Evolutionary conservation across 2,888 invertebrate species (phyloP), one percentile per base, ranked within the genome.

Genomic region (Acheta domesticus): DNA sequence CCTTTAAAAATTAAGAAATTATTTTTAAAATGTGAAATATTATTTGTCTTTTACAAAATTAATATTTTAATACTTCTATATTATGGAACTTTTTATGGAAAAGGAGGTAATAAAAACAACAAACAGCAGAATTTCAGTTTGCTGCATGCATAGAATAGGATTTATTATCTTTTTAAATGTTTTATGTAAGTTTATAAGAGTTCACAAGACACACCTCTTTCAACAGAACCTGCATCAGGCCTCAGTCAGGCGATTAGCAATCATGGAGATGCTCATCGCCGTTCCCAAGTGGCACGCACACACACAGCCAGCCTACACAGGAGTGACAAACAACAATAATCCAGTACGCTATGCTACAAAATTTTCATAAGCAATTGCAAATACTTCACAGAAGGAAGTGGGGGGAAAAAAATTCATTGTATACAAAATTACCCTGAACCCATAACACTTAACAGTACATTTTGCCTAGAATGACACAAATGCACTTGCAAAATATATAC

Each of bases 101-200:
- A 62, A 62, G 62, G 62, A 62, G n/a, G n/a, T 62, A 73, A 75
- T 23, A 75, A 75, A n/a, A 75, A 62, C 77, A 80, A 49, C 77
- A 80, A 80, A 36, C 21, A 77, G 77, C 73, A 73, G 20, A 77
- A 36, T 78, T 79, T 80, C 75, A 79, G 79, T 80, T 82, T 82
- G 82, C 82, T 82, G 82, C 82, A 82, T 82, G 82, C 82, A 82
- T 81, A 80, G 81, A 80, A 79, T 79, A 81, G 78, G 79, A 81
- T 77, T 76, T 49, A 80, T 82, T 81, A 80, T 81, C 80, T 81
- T 80, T 81, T 80, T 81, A 78, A 78, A 49, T 77, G 74, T 77
- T 80, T 81, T 82, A 49, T 78, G 74, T 79, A 79, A 75, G 80
- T 81, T 81, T 81, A 81, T 78, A 81, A 79, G 79, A 80, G 81